These are phyloP conservation scores for Lycopodina hypogea DNA, from an alignment of 37 sponge, comb jelly and placozoan species.

Conservation along the genomic window DNA sequence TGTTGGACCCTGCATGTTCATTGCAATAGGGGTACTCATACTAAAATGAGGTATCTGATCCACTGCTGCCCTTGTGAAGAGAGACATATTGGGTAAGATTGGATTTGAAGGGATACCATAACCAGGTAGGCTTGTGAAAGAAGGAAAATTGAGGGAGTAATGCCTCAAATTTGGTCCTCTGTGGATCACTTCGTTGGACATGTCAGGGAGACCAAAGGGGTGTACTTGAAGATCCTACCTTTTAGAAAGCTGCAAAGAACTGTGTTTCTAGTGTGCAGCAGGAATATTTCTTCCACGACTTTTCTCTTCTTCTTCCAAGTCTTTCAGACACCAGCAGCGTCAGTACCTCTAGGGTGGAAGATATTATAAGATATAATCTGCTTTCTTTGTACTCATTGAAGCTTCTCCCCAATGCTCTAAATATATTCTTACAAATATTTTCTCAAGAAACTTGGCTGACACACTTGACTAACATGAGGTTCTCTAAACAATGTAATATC, in stretches of 20 bases:
- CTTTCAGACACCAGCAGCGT: neutral
- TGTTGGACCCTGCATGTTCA: neutral
- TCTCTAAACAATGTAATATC: too few species aligned
- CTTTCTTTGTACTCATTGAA: too few species aligned
- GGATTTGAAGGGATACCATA: constrained; percentile 23
- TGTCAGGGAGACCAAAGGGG: constrained; percentile 44
- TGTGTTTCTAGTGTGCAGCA: neutral
- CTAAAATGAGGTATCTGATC: constrained; percentile 9
- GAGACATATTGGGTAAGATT: neutral
- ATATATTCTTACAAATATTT: neutral
- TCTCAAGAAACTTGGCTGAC: too few species aligned
- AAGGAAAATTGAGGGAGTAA: constrained; percentile 59
- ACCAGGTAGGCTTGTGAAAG: constrained; percentile 54
- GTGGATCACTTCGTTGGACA: constrained; percentile 30
- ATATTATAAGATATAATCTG: too few species aligned
- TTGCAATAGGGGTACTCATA: constrained; percentile 14
- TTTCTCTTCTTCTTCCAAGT: too few species aligned
- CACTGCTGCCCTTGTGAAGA: neutral
- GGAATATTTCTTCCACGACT: too few species aligned
- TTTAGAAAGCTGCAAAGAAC: neutral
- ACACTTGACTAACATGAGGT: too few species aligned
- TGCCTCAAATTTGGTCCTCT: constrained; percentile 18
- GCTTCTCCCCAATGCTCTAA: too few species aligned
- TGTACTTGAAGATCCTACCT: constrained; percentile 53
- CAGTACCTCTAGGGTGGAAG: too few species aligned